These are phyloP conservation scores for Tribolium madens DNA, from an alignment of 1,140 invertebrate species.

Conservation along the genomic window DNA sequence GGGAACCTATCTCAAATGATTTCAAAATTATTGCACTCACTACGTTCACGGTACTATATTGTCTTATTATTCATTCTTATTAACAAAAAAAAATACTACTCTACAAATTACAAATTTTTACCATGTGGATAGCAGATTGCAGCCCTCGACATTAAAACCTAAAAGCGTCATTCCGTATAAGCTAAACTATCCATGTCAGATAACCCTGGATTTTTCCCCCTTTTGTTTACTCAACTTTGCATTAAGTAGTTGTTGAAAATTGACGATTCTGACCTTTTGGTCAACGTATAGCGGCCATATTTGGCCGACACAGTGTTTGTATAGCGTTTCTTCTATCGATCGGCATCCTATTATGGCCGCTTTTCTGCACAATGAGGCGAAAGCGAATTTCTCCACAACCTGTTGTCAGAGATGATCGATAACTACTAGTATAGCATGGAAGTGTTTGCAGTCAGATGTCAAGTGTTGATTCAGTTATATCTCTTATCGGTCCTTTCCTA, in stretches of 20 bases:
- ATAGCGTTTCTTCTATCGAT: slow-evolving; percentile 28
- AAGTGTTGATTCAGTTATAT: slow-evolving; percentile 25
- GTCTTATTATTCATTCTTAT: too few species aligned
- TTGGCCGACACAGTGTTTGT: slow-evolving; percentile 16
- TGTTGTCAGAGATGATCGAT: slow-evolving; percentile 33
- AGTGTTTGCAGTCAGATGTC: slow-evolving; percentile 33
- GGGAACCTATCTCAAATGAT: too few species aligned
- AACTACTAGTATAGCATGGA: background rate
- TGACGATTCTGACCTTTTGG: background rate
- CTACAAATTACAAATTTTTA: too few species aligned
- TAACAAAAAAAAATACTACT: too few species aligned
- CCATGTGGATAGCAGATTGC: background rate
- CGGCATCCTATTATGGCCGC: slow-evolving; percentile 8
- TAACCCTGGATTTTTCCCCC: background rate
- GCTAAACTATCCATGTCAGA: slow-evolving; percentile 18
- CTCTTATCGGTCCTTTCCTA: slow-evolving; percentile 10
- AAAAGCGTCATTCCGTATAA: background rate
- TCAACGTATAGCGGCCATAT: slow-evolving; percentile 6
- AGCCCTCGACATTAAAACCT: too few species aligned
- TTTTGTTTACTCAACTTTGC: slow-evolving; percentile 4
- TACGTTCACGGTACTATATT: too few species aligned
- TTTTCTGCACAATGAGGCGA: slow-evolving; percentile 21
- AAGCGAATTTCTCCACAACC: slow-evolving; percentile 38
- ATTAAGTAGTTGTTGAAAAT: slow-evolving; percentile 4
- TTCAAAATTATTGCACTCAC: too few species aligned